Base-by-base conservation (phyloP, 2,888 invertebrate species). In the Amblyteles armatorius region DNA sequence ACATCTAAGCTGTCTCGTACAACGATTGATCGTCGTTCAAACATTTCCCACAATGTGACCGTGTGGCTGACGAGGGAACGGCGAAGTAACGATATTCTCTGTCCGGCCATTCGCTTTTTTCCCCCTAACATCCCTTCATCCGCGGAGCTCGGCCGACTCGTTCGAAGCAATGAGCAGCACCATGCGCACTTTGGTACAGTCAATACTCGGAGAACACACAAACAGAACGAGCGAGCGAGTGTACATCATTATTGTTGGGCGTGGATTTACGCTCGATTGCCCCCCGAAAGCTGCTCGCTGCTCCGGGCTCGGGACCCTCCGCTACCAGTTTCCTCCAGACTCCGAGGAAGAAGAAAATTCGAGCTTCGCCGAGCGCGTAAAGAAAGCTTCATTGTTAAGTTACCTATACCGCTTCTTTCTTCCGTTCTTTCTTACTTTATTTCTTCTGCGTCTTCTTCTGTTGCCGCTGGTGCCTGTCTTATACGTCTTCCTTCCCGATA, bases 231-330 rank as follows among this genome's bases (percentile, higher is more conserved):
- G 82, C 73, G 86, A 86, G 86, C 90, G 87, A 88, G 88, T 48
- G 44, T 89, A 88, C 89, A 90, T 92, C 91, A 90, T 92, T 92
- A 92, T 90, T 90, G 89, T 73, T 86, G 89, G 88, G 88, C 83
- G 88, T 88, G 87, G 88, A 89, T 90, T 92, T 87, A 90, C 90
- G 90, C 88, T 88, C 90, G 90, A 92, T 90, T 89, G 91, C 88
- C 87, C 80, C 82, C 79, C 87, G 88, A 89, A 92, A 91, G 90
- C 89, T 87, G 81, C 85, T 86, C 83, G 87, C 82, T 68, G 77
- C 60, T 77, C 65, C 63, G 72, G 71, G 13, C 60, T 73, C 71
- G 16, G 26, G 29, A 36, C 19, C 71, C 72, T 50, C 77, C 77
- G 52, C 67, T 60, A 48, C 72, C 68, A 73, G 73, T 79, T 84